phyloP scores from a whole-genome alignment of 2,113 vertebrate genomes.

The Raphicerus campestris region DNA sequence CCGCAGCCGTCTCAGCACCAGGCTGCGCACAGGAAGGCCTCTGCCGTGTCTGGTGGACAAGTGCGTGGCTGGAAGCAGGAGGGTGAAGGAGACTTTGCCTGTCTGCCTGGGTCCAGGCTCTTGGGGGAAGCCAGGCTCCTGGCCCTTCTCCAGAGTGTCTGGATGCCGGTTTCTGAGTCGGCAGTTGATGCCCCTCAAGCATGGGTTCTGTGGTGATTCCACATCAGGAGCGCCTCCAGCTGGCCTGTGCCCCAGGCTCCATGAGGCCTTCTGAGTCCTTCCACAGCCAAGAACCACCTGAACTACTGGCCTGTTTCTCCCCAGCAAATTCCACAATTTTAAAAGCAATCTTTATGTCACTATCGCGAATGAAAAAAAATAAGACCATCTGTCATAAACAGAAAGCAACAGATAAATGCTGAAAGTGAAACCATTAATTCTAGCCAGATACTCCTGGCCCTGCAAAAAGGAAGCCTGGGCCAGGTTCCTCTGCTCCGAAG shows the following conservation, averaged over 20 bases:
- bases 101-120: neutral
- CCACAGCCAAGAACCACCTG: neutral
- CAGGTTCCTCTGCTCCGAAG: neutral
- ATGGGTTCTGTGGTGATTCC: accelerated
- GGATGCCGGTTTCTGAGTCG: neutral
- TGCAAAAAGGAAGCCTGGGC: neutral
- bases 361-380: neutral
- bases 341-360: neutral
- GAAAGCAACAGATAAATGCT: neutral
- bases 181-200: neutral
- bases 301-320: neutral
- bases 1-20: accelerated
- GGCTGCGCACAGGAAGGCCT: neutral
- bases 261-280: neutral
- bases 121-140: neutral
- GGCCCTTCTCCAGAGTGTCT: neutral
- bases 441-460: neutral
- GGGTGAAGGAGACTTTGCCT: neutral
- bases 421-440: neutral
- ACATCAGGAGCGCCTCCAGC: neutral
- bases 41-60: accelerated
- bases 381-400: neutral
- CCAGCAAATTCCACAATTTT: neutral
- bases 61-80: neutral
- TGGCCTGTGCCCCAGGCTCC: neutral